Evolutionary conservation across 2,113 vertebrate genomes (phyloP).

Genomic region (Oncorhynchus kisutch): DNA sequence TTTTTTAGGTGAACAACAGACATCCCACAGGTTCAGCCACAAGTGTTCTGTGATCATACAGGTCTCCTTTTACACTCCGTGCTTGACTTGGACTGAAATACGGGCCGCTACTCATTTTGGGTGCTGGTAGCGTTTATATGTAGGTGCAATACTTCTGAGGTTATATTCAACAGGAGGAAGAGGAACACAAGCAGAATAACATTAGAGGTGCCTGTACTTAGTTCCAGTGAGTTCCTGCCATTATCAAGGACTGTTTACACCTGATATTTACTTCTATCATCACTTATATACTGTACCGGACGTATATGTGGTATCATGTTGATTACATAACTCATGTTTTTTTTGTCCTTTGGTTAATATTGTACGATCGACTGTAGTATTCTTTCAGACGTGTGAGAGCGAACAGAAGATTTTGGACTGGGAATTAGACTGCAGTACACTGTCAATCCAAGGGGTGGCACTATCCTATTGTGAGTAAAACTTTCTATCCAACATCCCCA

Average conservation of each 20-base stretch:
- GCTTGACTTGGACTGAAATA: too few species aligned
- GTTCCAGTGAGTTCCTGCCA: too few species aligned
- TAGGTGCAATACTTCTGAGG: too few species aligned
- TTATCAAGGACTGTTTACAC: neutral
- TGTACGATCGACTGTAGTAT: neutral
- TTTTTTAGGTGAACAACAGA: neutral
- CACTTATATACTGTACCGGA: neutral
- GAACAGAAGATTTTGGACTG: neutral
- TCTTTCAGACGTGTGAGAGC: neutral
- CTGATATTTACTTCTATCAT: neutral
- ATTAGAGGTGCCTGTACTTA: too few species aligned
- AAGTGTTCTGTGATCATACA: neutral
- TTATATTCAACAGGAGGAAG: too few species aligned
- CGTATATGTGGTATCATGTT: neutral
- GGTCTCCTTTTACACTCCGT: too few species aligned
- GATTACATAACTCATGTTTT: neutral
- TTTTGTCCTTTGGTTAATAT: neutral
- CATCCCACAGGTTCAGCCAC: neutral
- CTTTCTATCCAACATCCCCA: neutral
- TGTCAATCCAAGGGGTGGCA: constrained; percentile 52
- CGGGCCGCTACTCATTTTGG: too few species aligned
- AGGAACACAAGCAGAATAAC: too few species aligned
- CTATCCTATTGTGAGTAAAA: constrained; percentile 31
- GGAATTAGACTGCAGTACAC: neutral
- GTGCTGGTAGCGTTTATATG: too few species aligned